Conservation (phyloP, 2,113 vertebrate species). For the Hemibagrus wyckioides region DNA sequence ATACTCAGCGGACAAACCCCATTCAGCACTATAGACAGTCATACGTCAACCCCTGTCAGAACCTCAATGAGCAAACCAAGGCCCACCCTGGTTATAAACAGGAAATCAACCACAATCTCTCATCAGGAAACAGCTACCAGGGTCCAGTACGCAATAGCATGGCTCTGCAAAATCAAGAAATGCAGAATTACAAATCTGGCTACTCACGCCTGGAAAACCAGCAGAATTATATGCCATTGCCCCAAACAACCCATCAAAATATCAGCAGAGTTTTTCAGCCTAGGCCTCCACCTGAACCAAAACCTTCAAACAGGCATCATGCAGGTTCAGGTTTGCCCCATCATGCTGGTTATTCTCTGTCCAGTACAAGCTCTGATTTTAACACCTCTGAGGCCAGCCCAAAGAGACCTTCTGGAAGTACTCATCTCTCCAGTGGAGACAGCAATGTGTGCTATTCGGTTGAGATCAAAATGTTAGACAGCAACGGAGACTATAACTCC, state of each 20-base stretch:
- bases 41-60: constrained; percentile 61
- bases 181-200: constrained; percentile 74
- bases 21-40: constrained; percentile 76
- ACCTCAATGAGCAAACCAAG: constrained; percentile 67
- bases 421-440: constrained; percentile 55
- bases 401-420: constrained; percentile 70
- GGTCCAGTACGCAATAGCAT: constrained; percentile 72
- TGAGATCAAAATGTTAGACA: constrained; percentile 90
- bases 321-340: constrained; percentile 69
- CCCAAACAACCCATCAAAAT: constrained; percentile 66
- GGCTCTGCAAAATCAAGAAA: constrained; percentile 65
- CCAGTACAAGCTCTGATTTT: constrained; percentile 65
- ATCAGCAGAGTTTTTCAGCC: constrained; percentile 79
- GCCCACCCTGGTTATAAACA: constrained; percentile 77
- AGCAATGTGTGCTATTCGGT: constrained; percentile 83
- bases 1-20: constrained; percentile 75
- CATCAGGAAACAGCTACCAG: constrained; percentile 69
- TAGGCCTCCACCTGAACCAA: constrained; percentile 82
- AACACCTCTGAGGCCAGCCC: constrained; percentile 76
- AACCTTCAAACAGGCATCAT: constrained; percentile 70
- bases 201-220: constrained; percentile 72
- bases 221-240: constrained; percentile 67
- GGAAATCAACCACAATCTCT: constrained; percentile 66
- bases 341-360: constrained; percentile 74
- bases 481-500: constrained; percentile 69